Conservation (phyloP, 2,113 vertebrate species). For the Pomatostomus ruficeps region DNA sequence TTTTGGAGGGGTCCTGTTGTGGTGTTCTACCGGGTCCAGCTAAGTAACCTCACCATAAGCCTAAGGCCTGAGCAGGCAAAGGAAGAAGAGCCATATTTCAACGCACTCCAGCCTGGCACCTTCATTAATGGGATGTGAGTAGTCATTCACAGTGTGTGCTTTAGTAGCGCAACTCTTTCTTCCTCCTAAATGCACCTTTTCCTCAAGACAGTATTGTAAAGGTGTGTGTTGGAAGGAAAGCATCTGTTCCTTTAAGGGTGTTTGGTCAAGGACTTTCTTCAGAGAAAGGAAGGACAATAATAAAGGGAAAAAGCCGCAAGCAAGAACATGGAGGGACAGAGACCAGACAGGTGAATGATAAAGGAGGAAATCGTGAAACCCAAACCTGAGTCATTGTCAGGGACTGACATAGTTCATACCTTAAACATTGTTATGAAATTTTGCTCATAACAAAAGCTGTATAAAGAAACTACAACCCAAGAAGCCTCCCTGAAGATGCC, state of each 20-base stretch:
- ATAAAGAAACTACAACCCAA: too few species aligned
- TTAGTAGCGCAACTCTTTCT: neutral
- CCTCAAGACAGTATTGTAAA: neutral
- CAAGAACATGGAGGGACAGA: neutral
- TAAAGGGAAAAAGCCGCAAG: neutral
- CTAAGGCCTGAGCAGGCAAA: neutral
- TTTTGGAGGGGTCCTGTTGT: accelerated
- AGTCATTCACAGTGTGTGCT: neutral
- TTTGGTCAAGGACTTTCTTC: neutral
- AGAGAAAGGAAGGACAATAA: neutral
- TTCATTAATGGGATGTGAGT: neutral
- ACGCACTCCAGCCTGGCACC: too few species aligned
- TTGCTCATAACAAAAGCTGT: too few species aligned
- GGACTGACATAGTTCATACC: too few species aligned
- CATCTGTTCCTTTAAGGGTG: neutral
- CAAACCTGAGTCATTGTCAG: too few species aligned
- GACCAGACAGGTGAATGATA: neutral
- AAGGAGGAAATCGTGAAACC: neutral
- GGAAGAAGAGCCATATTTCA: neutral
- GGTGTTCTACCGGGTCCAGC: neutral
- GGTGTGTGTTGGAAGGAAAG: neutral
- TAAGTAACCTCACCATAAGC: neutral
- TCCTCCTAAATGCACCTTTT: neutral
- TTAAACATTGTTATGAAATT: too few species aligned
- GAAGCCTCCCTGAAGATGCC: too few species aligned